phyloP scores from a whole-genome alignment of 1,140 invertebrate genomes.

The Halesus radiatus region DNA sequence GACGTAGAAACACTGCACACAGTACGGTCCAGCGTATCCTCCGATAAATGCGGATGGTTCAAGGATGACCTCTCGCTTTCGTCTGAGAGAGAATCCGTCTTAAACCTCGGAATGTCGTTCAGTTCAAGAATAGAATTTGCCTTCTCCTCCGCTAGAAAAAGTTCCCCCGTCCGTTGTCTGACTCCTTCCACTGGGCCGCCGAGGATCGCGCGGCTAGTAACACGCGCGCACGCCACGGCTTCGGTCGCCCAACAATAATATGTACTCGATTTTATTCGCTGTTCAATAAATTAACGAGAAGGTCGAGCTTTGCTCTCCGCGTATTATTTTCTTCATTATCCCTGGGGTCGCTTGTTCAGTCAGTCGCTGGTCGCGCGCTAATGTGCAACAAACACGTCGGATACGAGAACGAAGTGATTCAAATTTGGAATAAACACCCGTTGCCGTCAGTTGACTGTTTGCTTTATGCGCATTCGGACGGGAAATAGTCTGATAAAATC shows the following conservation, averaged over 20 bases:
- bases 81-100: not conserved
- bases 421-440: slow-evolving; percentile 4
- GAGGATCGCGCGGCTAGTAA: slow-evolving; percentile 1
- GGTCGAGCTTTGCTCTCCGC: not conserved
- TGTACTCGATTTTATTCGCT: slow-evolving; percentile 28
- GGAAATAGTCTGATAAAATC: not conserved
- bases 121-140: slow-evolving; percentile 10
- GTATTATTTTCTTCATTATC: slow-evolving; percentile 14
- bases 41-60: slow-evolving; percentile 1
- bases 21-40: not conserved
- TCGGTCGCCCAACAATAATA: slow-evolving; percentile 18
- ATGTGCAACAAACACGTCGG: slow-evolving; percentile 15
- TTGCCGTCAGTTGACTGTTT: slow-evolving; percentile 50
- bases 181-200: slow-evolving; percentile 3
- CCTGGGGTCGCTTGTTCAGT: slow-evolving; percentile 4
- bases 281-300: slow-evolving; percentile 36
- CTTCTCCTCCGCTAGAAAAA: slow-evolving; percentile 14
- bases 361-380: slow-evolving; percentile 5
- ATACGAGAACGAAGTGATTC: slow-evolving; percentile 18
- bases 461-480: slow-evolving; percentile 55
- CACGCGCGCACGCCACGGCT: slow-evolving; percentile 15
- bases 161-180: slow-evolving; percentile 20
- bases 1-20: too few relatives aligned
- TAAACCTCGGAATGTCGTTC: not conserved
- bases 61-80: slow-evolving; percentile 25